Evolutionary conservation across 2,797 vertebrate species (phyloP).

Genomic region (Lycodopsis pacificus): DNA sequence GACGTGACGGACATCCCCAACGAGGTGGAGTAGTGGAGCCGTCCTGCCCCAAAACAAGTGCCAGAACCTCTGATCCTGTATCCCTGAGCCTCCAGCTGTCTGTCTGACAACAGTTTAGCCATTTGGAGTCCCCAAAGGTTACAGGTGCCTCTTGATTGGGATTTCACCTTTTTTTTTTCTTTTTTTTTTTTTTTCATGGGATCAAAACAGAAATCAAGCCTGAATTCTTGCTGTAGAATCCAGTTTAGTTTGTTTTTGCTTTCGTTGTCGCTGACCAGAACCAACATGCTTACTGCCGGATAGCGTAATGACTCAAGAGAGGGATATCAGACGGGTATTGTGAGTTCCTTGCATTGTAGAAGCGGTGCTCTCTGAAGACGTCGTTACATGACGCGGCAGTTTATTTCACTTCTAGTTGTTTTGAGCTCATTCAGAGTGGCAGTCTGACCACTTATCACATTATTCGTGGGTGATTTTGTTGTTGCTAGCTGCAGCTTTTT

Average conservation of each 20-base stretch:
- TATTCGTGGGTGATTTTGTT: slow-evolving; percentile 27
- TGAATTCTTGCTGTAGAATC: slow-evolving; percentile 34
- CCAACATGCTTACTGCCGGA: slow-evolving; percentile 24
- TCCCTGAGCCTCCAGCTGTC: slow-evolving; percentile 69
- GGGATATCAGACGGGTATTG: slow-evolving; percentile 5
- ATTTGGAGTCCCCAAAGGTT: slow-evolving; percentile 27
- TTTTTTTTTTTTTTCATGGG: slow-evolving; percentile 23
- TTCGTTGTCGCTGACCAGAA: slow-evolving; percentile 17
- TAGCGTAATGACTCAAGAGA: slow-evolving; percentile 19
- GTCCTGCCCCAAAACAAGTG: background rate
- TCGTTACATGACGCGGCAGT: background rate
- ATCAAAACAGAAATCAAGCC: slow-evolving; percentile 35
- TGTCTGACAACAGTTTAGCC: slow-evolving; percentile 37
- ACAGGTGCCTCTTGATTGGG: slow-evolving; percentile 27
- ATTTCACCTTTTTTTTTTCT: slow-evolving; percentile 19
- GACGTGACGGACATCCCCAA: slow-evolving; percentile 81
- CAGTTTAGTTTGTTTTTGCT: slow-evolving; percentile 1
- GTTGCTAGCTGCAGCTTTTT: slow-evolving; percentile 27
- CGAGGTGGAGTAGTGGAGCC: slow-evolving; percentile 77
- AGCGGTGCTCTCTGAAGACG: slow-evolving; percentile 5
- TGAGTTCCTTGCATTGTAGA: background rate
- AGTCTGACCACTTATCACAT: slow-evolving; percentile 13
- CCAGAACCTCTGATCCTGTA: slow-evolving; percentile 68
- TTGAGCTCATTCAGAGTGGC: slow-evolving; percentile 9
- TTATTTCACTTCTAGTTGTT: background rate